phyloP scores from a whole-genome alignment of 2,888 invertebrate species.

The Andrena bucephala region DNA sequence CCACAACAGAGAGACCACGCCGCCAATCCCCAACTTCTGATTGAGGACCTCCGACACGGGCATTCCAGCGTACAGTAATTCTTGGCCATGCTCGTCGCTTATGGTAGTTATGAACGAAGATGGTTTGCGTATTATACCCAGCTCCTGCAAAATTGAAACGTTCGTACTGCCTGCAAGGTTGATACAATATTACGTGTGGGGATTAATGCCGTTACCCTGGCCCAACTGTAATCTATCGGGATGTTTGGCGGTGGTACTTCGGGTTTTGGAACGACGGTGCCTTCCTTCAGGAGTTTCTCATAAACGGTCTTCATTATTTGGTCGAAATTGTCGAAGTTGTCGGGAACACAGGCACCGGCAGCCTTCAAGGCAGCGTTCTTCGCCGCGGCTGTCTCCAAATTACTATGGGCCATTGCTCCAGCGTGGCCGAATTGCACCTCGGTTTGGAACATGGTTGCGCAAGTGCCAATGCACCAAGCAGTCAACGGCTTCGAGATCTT shows the following conservation, averaged over 20 bases:
- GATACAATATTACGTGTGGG: background rate
- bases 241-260: constrained; percentile 99
- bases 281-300: constrained; percentile 91
- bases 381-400: constrained; percentile 95
- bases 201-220: constrained; percentile 87
- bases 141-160: constrained; percentile 88
- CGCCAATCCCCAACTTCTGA: constrained; percentile 98
- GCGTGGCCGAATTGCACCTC: constrained; percentile 99
- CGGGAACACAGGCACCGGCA: constrained; percentile 96
- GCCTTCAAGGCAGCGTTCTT: constrained; percentile 94
- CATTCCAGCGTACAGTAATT: constrained; percentile 98
- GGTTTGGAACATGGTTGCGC: constrained; percentile 87
- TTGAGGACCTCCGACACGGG: constrained; percentile 95
- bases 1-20: constrained; percentile 98
- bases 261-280: constrained; percentile 93
- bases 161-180: background rate
- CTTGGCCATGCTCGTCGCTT: constrained; percentile 99
- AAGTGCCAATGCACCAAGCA: constrained; percentile 99
- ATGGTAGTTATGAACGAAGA: constrained; percentile 99
- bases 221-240: constrained; percentile 99
- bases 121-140: constrained; percentile 98
- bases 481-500: constrained; percentile 96
- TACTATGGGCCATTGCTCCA: constrained; percentile 98
- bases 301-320: constrained; percentile 92
- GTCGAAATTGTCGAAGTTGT: constrained; percentile 96